phyloP scores from a whole-genome alignment of 2,113 vertebrate genomes.

The Callithrix jacchus region DNA sequence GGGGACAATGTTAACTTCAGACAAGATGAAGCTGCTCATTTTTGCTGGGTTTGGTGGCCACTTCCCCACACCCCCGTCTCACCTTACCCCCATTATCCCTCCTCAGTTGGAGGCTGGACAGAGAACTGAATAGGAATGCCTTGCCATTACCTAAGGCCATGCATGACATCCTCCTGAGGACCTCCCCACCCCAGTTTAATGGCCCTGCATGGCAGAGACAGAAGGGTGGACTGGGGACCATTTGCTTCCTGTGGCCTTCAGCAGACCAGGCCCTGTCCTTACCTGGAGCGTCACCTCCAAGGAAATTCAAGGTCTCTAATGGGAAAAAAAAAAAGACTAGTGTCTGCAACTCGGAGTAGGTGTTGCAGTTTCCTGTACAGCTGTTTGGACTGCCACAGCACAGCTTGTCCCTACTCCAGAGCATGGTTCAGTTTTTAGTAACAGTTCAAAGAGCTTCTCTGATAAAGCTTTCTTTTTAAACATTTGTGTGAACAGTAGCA shows the following conservation, averaged over 20 bases:
- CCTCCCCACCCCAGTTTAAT: not conserved
- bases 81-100: too few relatives aligned
- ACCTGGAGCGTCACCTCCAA: slow-evolving; percentile 72
- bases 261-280: slow-evolving; percentile 46
- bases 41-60: not conserved
- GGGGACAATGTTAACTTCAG: not conserved
- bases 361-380: slow-evolving; percentile 88
- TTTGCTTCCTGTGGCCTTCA: slow-evolving; percentile 52
- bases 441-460: slow-evolving; percentile 85
- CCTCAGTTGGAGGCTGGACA: not conserved
- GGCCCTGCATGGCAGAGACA: too few relatives aligned
- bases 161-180: not conserved
- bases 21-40: not conserved
- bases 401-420: slow-evolving; percentile 85
- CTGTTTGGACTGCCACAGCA: slow-evolving; percentile 81
- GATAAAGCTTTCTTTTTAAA: slow-evolving; percentile 83
- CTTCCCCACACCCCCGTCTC: not conserved
- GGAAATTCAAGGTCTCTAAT: slow-evolving; percentile 93
- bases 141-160: not conserved
- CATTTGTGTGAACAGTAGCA: slow-evolving; percentile 81
- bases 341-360: slow-evolving; percentile 96
- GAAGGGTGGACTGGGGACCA: not conserved
- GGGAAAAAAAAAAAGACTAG: slow-evolving; percentile 87
- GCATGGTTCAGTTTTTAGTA: slow-evolving; percentile 88
- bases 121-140: not conserved